Evolutionary conservation across 1,140 invertebrate species (phyloP).

Genomic region (Diuraphis noxia): DNA sequence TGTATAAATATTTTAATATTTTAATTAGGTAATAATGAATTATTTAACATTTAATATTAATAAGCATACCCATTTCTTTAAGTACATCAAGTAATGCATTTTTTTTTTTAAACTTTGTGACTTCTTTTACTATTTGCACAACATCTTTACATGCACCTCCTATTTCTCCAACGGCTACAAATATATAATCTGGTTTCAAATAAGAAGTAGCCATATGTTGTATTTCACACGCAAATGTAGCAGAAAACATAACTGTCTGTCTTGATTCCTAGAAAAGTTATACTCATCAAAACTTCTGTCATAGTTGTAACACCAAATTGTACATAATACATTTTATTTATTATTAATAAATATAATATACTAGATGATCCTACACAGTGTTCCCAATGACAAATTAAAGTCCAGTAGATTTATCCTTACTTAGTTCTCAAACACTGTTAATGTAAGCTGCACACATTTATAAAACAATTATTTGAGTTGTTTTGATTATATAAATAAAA

Average conservation of each 20-base stretch:
- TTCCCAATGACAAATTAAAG: no score
- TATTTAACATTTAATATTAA: constrained; percentile 55
- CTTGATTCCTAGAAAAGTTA: constrained; percentile 68
- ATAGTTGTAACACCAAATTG: neutral
- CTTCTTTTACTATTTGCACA: constrained; percentile 77
- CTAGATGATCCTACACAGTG: no score
- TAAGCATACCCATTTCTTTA: constrained; percentile 63
- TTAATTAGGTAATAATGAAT: neutral
- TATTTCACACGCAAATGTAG: constrained; percentile 98
- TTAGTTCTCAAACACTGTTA: no score
- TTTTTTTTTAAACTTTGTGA: constrained; percentile 75
- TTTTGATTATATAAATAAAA: no score
- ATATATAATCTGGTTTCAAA: constrained; percentile 92
- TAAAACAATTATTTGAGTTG: no score
- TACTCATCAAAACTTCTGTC: neutral
- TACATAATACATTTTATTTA: neutral
- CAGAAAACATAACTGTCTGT: constrained; percentile 98
- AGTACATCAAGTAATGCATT: constrained; percentile 73
- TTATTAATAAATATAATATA: no score
- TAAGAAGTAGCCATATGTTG: constrained; percentile 94
- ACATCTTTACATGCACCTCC: constrained; percentile 91
- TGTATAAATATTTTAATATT: neutral
- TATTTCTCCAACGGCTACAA: constrained; percentile 95
- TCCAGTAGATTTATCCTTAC: no score
- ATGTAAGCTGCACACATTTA: no score